phyloP scores from a whole-genome alignment of 2,797 vertebrate species.

The Pachyuromys duprasi region DNA sequence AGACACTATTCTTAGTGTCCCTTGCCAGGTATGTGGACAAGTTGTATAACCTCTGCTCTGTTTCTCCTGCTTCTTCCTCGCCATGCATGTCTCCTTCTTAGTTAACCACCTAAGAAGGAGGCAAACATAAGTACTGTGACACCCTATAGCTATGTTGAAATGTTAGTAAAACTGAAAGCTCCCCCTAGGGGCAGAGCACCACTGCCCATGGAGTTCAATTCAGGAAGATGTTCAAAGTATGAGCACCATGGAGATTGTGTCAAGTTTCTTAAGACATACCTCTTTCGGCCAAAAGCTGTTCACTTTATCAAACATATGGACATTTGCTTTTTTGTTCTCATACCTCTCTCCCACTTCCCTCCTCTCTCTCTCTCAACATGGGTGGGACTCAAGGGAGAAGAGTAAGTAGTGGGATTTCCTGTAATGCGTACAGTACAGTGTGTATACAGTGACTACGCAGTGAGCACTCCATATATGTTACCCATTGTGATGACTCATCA shows the following conservation, averaged over 20 bases:
- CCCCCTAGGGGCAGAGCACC: neutral
- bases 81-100: neutral
- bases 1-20: neutral
- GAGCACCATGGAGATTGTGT: neutral
- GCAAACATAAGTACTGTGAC: neutral
- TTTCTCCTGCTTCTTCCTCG: neutral
- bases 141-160: neutral
- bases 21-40: accelerated
- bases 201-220: neutral
- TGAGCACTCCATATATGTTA: neutral
- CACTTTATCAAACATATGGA: neutral
- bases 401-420: neutral
- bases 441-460: neutral
- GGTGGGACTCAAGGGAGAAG: neutral
- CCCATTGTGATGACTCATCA: neutral
- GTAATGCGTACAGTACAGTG: neutral
- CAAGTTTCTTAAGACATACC: neutral
- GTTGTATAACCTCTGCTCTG: neutral
- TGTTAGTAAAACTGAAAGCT: neutral
- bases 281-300: neutral
- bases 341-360: too few relatives aligned
- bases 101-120: neutral
- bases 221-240: neutral
- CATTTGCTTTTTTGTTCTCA: neutral
- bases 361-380: neutral